Evolutionary conservation across 2,113 vertebrate genomes (phyloP), one percentile per base, ranked within the genome.

Genomic region (Ciconia stormi): DNA sequence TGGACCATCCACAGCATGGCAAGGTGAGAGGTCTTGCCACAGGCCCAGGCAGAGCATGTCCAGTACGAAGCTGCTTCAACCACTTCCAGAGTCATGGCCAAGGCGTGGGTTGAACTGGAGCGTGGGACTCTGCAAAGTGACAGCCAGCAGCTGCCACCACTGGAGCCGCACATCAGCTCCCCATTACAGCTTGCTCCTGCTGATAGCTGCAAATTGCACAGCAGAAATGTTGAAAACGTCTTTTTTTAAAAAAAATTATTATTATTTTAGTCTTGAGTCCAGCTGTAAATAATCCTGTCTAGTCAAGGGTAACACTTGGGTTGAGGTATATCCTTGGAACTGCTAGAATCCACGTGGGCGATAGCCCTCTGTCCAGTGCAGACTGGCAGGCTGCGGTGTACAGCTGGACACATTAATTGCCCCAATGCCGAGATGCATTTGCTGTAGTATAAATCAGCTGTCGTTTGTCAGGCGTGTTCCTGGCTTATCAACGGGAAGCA

Each of bases 401-500:
- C 63, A 71, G 88, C 76, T 34, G 72, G 92, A 82, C 7, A 40
- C 36, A 7, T 36, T 18, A 55, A 61, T 38, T 82, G 46, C 49
- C 86, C 80, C 79, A 46, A 18, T 0, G 8, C 58, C 1, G 18
- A 29, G 9, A 40, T 30, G 40, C 26, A 12, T 87, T 87, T 78
- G 50, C 89, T 93, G 40, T 20, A 7, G 53, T 34, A 66, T 76
- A 87, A 87, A 77, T 93, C 73, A 85, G 58, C 91, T 96, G 82
- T 49, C 3, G 0, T 59, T 53, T 95, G 73, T 78, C 79, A 92
- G 74, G 59, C n/a, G 0, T 70, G 82, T 55, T 77, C 65, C 83
- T 80, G 62, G 53, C 81, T 96, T 95, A 82, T 93, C 93, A 85
- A 6, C 19, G 58, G 89, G 67, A 91, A 82, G 53, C 18, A 66